Conservation (phyloP, 2,113 vertebrate species). For the Todiramphus saurophagus region DNA sequence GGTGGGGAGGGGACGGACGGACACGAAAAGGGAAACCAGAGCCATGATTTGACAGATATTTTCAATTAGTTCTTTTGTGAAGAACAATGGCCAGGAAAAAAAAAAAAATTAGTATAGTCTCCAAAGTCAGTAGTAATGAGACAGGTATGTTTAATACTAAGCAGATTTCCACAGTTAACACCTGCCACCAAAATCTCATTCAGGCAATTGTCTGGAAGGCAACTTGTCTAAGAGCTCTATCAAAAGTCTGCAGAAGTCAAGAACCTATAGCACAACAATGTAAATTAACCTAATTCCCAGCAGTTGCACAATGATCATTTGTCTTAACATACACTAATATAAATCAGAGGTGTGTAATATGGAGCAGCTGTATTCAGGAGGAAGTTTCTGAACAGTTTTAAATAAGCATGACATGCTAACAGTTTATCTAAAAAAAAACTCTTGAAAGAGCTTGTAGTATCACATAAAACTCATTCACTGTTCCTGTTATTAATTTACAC, state of each 20-base stretch:
- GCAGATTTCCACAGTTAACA: conserved; percentile 53
- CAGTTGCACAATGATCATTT: neutral
- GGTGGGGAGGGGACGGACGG: neutral
- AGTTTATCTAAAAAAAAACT: neutral
- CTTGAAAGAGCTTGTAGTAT: neutral
- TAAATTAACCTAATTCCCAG: neutral
- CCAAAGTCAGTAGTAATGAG: neutral
- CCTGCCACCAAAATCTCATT: conserved; percentile 52
- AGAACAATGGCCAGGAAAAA: conserved; percentile 29
- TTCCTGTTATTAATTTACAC: neutral
- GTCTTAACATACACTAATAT: neutral
- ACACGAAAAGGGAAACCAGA: conserved; percentile 76
- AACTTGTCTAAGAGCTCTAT: neutral
- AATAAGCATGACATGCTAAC: neutral
- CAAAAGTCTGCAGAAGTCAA: neutral
- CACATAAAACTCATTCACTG: neutral
- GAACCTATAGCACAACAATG: neutral
- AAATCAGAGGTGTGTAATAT: neutral
- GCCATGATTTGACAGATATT: conserved; percentile 58
- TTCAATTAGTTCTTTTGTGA: conserved; percentile 65
- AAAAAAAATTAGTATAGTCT: neutral
- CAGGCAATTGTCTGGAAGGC: neutral
- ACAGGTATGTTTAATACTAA: neutral
- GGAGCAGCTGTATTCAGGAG: neutral
- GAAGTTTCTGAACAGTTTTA: neutral